Evolutionary conservation across 2,797 vertebrate genomes (phyloP).

Genomic region (Sebastes reedi): DNA sequence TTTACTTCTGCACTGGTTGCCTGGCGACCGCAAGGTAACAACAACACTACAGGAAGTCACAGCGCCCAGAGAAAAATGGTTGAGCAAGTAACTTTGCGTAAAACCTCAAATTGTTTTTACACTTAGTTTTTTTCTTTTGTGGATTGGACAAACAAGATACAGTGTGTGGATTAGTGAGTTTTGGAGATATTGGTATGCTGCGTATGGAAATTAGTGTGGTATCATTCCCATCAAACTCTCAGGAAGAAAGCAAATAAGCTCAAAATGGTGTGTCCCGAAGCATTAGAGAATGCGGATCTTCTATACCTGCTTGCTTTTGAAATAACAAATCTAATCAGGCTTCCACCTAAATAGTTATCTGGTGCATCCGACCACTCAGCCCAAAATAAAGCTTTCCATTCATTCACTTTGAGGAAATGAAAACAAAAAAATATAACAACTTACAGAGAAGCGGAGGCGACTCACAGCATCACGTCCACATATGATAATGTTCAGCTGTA

Average conservation of each 20-base stretch:
- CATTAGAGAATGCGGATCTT: slow-evolving; percentile 44
- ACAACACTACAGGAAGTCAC: neutral
- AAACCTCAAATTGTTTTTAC: neutral
- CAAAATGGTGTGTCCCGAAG: neutral
- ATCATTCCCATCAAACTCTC: neutral
- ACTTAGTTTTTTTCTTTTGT: neutral
- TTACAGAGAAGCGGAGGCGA: neutral
- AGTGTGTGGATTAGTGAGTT: neutral
- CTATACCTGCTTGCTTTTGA: slow-evolving; percentile 52
- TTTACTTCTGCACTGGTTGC: neutral
- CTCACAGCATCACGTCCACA: neutral
- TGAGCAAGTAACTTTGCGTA: neutral
- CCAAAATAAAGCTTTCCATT: neutral
- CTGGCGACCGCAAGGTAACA: neutral
- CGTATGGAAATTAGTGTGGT: neutral
- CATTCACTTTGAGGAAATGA: neutral
- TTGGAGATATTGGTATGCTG: neutral
- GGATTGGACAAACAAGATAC: neutral
- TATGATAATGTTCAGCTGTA: neutral
- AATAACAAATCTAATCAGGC: slow-evolving; percentile 52
- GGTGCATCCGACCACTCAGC: neutral
- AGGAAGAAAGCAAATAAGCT: neutral
- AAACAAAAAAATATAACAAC: neutral
- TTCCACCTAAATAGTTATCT: slow-evolving; percentile 37
- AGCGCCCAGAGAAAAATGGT: neutral